Evolutionary conservation across 2,113 vertebrate species (phyloP), one percentile per base, ranked within the genome.

Genomic region (Neogobius melanostomus): DNA sequence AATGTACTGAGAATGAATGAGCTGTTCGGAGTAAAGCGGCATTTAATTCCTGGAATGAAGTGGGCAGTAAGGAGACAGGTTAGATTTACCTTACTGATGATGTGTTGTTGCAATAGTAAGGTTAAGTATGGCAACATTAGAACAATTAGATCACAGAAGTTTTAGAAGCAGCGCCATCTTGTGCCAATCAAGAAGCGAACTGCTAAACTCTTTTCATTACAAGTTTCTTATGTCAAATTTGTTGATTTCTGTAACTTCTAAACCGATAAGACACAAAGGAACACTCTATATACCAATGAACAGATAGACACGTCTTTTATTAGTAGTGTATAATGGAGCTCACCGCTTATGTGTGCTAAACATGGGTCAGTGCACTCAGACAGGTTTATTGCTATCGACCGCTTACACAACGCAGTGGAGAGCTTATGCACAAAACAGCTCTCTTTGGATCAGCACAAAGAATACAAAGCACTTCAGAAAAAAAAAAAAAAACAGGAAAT

Each of bases 301-400:
- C 21, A 21, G 21, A 21, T 57, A 53, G 17, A 57, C 54, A 28
- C 6, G 36, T 6, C 11, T 8, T 14, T 44, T 15, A 45, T 44
- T 36, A 36, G 44, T 8, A 6, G 43, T 16, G 59, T 45, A 14
- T 61, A 9, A 61, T 61, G 59, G 14, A 61, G 59, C 59, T 61
- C 42, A 44, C 59, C 59, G 44, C 59, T 44, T 16, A 44, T 45
- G 59, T 61, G 59, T 15, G 59, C 59, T 61, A 44, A 45, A 61
- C 59, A 61, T 10, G 59, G 36, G 42, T 61, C 59, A 44, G 36
- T 61, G 59, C 42, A 5, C 42, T 61, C 42, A 61, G 42, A 45
- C 59, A 45, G 59, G 36, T 61, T 61, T 61, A 61, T 61, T 43
- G 44, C 43, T 61, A 61, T 61, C 42, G 59, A 61, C 59, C 59